Conservation (phyloP, 2,113 vertebrate species). For the Gila orcuttii region DNA sequence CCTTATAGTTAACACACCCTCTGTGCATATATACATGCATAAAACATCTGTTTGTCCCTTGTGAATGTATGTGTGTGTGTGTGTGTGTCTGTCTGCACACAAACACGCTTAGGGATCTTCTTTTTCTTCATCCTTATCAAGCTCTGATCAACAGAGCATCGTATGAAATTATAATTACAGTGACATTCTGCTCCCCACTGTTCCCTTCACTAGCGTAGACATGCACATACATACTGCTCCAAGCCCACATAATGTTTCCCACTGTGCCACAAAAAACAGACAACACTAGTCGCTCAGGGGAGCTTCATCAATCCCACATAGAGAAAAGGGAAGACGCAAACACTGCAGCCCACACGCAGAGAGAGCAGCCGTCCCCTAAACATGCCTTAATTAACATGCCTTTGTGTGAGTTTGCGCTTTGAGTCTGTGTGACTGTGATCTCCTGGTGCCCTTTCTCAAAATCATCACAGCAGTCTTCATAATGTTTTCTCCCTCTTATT, state of each 20-base stretch:
- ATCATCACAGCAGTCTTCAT: conserved; percentile 5
- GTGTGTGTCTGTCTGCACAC: neutral
- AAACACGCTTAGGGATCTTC: neutral
- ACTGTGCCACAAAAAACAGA: conserved; percentile 44
- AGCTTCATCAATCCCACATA: conserved; percentile 35
- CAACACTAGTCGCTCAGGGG: conserved; percentile 44
- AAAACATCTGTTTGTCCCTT: neutral
- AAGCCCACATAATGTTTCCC: conserved; percentile 36
- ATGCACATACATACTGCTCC: conserved; percentile 15
- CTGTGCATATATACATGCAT: neutral
- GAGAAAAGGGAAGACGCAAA: conserved; percentile 25
- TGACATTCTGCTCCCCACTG: conserved; percentile 36
- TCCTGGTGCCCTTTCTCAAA: conserved; percentile 17
- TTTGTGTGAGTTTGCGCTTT: conserved; percentile 12
- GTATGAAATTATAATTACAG: conserved; percentile 41
- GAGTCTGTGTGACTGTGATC: neutral
- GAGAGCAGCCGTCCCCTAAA: conserved; percentile 16
- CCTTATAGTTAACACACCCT: conserved; percentile 16
- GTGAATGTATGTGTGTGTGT: conserved; percentile 31
- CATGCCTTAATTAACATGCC: conserved; percentile 39
- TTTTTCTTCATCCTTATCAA: conserved; percentile 19
- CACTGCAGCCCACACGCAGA: conserved; percentile 24
- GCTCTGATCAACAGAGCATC: conserved; percentile 38
- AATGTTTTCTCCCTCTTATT: neutral
- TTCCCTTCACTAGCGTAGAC: conserved; percentile 7